Conservation (phyloP, 2,797 vertebrate genomes). For the Rhinophrynus dorsalis region DNA sequence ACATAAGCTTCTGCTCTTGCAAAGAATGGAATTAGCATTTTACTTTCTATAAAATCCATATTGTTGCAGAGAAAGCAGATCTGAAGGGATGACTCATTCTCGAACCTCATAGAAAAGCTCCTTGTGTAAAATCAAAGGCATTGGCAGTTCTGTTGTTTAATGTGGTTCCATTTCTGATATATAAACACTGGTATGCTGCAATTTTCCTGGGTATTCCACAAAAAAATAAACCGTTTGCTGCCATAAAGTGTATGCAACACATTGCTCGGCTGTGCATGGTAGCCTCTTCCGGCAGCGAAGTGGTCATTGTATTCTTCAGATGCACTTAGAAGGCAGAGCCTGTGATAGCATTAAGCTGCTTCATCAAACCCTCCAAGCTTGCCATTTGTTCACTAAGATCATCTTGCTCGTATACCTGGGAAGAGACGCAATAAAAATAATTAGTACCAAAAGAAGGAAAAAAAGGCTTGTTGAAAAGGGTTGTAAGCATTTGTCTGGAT, state of each 20-base stretch:
- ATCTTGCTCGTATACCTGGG: slow-evolving; percentile 91
- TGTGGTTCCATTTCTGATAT: slow-evolving; percentile 47
- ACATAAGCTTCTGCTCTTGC: slow-evolving; percentile 18
- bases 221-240: slow-evolving; percentile 12
- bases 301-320: slow-evolving; percentile 4
- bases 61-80: slow-evolving; percentile 28
- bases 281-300: slow-evolving; percentile 2
- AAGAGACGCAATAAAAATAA: slow-evolving; percentile 21
- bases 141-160: slow-evolving; percentile 35
- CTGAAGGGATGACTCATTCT: slow-evolving; percentile 31
- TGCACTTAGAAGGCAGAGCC: slow-evolving; percentile 88
- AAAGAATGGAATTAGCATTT: background rate
- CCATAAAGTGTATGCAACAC: slow-evolving; percentile 5
- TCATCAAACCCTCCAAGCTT: slow-evolving; percentile 94
- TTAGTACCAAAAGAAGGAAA: too few relatives aligned
- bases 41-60: slow-evolving; percentile 29
- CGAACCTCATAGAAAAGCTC: slow-evolving; percentile 38
- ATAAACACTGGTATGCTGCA: slow-evolving; percentile 61
- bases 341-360: slow-evolving; percentile 95
- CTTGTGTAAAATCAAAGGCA: slow-evolving; percentile 25
- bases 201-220: slow-evolving; percentile 55
- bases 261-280: slow-evolving; percentile 24
- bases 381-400: slow-evolving; percentile 97
- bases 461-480: too few relatives aligned
- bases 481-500: too few relatives aligned